Evolutionary conservation across 2,888 invertebrate genomes (phyloP).

Genomic region (Meteorus cinctellus): DNA sequence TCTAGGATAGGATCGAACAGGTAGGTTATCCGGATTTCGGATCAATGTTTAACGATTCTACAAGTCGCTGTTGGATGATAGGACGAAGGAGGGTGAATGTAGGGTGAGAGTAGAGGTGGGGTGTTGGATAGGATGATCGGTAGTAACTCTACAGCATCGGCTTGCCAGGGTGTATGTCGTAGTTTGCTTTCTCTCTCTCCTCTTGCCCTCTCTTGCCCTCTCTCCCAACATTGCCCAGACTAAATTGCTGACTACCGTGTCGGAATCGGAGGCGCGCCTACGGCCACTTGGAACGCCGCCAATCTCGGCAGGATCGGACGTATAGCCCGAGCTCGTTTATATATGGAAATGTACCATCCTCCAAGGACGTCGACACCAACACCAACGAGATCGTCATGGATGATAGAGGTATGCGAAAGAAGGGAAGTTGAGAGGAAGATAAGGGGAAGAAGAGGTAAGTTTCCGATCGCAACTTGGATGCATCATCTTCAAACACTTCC

Average conservation of each 20-base stretch:
- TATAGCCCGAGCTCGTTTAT: conserved; percentile 46
- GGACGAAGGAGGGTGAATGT: background rate
- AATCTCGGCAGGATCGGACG: conserved; percentile 48
- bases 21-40: conserved; percentile 22
- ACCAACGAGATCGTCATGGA: conserved; percentile 4
- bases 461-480: conserved; percentile 47
- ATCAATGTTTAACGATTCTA: conserved; percentile 30
- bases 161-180: conserved; percentile 29
- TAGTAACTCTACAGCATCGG: conserved; percentile 29
- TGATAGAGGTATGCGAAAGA: conserved; percentile 6
- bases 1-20: conserved; percentile 21
- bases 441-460: conserved; percentile 28
- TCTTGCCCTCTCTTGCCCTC: background rate
- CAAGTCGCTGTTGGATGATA: conserved; percentile 15
- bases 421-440: conserved; percentile 21
- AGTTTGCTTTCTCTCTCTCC: conserved; percentile 6
- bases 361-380: conserved; percentile 46
- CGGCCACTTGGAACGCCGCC: conserved; percentile 49
- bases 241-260: conserved; percentile 61
- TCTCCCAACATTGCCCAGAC: conserved; percentile 44
- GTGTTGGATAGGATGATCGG: background rate
- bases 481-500: conserved; percentile 25
- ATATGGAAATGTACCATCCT: conserved; percentile 51
- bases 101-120: background rate
- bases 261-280: conserved; percentile 49